phyloP scores from a whole-genome alignment of 2,113 vertebrate species.

The Camelus dromedarius region DNA sequence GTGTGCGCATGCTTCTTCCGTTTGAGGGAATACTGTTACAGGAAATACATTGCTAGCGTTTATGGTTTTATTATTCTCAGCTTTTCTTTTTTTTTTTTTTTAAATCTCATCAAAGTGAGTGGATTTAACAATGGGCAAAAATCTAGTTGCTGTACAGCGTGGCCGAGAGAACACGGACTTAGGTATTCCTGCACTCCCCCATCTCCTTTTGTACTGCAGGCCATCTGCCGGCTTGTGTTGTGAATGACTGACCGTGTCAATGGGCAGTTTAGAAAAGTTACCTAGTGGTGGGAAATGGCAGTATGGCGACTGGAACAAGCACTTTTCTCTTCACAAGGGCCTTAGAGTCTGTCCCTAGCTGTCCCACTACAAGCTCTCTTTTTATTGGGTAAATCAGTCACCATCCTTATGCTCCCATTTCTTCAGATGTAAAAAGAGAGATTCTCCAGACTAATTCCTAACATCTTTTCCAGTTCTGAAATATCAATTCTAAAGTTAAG shows the following conservation, averaged over 20 bases:
- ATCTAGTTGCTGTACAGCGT: not conserved
- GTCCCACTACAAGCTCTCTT: not conserved
- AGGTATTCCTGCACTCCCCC: accelerated
- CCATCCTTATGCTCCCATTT: not conserved
- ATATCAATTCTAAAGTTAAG: not conserved
- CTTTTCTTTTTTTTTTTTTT: not conserved
- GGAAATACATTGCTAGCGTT: not conserved
- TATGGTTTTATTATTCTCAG: not conserved
- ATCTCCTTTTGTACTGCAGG: not conserved
- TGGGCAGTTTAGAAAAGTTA: not conserved
- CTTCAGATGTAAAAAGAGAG: not conserved
- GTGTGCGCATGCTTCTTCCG: not conserved
- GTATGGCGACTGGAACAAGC: not conserved
- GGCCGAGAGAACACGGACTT: not conserved
- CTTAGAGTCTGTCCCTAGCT: not conserved
- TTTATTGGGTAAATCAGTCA: not conserved
- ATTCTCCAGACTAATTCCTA: not conserved
- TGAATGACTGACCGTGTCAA: not conserved
- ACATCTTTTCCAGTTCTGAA: not conserved
- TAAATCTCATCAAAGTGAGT: not conserved
- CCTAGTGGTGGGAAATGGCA: not conserved
- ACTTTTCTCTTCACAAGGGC: not conserved
- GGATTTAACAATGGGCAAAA: not conserved
- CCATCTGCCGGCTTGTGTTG: not conserved
- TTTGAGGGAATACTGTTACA: not conserved